Conservation (phyloP, 2,888 invertebrate genomes). For the Glaucopsyche alexis region DNA sequence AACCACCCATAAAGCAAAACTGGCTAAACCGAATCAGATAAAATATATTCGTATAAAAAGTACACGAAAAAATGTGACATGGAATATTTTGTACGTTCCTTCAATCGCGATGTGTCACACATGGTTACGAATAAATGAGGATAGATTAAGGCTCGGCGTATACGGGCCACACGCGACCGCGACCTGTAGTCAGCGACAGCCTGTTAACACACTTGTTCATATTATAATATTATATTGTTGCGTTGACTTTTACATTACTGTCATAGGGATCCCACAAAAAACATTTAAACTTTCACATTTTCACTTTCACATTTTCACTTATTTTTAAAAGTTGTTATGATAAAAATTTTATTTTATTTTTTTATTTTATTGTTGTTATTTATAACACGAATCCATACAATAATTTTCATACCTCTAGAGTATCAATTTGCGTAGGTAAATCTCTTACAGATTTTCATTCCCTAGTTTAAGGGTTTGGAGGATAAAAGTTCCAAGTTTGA, state of each 20-base stretch:
- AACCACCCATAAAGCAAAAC: neutral
- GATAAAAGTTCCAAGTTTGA: too few species aligned
- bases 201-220: neutral
- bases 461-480: too few species aligned
- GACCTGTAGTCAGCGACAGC: neutral
- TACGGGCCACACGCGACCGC: neutral
- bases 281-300: too few species aligned
- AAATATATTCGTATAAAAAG: conserved; percentile 6
- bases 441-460: too few species aligned
- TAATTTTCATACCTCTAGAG: too few species aligned
- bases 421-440: too few species aligned
- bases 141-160: neutral
- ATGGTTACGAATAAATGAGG: conserved; percentile 16
- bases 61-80: conserved; percentile 15
- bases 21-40: conserved; percentile 13
- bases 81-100: conserved; percentile 4
- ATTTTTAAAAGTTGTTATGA: too few species aligned
- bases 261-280: too few species aligned
- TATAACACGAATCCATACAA: too few species aligned
- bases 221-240: neutral
- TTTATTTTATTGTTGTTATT: too few species aligned
- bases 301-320: too few species aligned
- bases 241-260: neutral
- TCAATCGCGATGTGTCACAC: conserved; percentile 9
- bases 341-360: too few species aligned